A percentile compares a stretch with the other conserved stretches of the same genome.
Evolutionary conservation across 1,140 invertebrate genomes (phyloP).

Genomic region (Anthonomus grandis): DNA sequence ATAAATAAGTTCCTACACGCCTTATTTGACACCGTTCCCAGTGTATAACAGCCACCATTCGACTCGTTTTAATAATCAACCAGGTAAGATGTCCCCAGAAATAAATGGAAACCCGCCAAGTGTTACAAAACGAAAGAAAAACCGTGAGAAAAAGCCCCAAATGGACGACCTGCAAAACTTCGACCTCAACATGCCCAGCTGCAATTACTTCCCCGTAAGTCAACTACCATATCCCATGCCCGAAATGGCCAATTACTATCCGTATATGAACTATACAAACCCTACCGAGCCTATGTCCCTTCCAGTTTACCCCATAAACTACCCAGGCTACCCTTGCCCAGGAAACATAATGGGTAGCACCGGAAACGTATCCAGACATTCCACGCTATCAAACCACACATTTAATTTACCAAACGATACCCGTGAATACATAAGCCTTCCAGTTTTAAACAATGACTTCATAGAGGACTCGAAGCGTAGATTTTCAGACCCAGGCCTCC

Average conservation of each 20-base stretch:
- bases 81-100: constrained; percentile 47
- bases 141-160: constrained; percentile 39
- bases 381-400: constrained; percentile 23
- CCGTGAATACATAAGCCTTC: constrained; percentile 53
- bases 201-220: constrained; percentile 51
- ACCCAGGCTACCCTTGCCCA: constrained; percentile 35
- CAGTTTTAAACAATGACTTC: constrained; percentile 43
- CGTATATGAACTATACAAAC: constrained; percentile 44
- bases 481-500: constrained; percentile 57
- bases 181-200: constrained; percentile 35
- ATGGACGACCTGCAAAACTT: constrained; percentile 28
- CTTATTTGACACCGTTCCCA: too few species aligned
- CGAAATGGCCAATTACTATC: constrained; percentile 47
- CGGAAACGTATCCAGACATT: constrained; percentile 28
- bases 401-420: constrained; percentile 35
- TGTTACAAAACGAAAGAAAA: constrained; percentile 45
- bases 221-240: constrained; percentile 49
- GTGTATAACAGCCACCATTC: too few species aligned
- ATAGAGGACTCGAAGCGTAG: constrained; percentile 51
- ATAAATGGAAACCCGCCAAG: constrained; percentile 44
- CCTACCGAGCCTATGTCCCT: constrained; percentile 56
- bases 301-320: constrained; percentile 48
- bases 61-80: too few species aligned
- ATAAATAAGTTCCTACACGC: too few species aligned
- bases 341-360: constrained; percentile 41